Evolutionary conservation across 2,888 invertebrate genomes (phyloP).

Genomic region (Kuschelorhynchus macadamiae): DNA sequence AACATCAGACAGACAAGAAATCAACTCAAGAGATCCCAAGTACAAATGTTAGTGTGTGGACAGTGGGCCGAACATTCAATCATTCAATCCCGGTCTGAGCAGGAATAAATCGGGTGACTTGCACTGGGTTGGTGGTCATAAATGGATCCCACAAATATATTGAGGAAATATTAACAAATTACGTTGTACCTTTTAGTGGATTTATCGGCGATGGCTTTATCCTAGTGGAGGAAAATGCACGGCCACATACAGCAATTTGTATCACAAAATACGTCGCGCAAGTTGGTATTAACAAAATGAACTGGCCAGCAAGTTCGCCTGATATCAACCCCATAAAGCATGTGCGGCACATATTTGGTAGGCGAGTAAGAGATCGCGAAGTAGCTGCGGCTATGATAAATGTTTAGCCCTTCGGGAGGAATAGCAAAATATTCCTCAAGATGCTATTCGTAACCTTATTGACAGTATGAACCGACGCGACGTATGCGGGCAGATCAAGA

Average conservation of each 20-base stretch:
- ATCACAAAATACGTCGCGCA: neutral
- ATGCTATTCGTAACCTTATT: too few relatives aligned
- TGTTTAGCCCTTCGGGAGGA: too few relatives aligned
- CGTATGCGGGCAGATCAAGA: too few relatives aligned
- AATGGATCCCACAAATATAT: neutral
- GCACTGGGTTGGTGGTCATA: neutral
- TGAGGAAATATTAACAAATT: neutral
- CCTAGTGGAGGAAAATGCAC: neutral
- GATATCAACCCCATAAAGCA: constrained; percentile 1
- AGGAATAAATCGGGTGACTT: too few relatives aligned
- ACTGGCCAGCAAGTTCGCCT: constrained; percentile 8
- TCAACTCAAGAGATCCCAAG: neutral
- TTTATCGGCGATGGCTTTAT: neutral
- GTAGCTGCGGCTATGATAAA: too few relatives aligned
- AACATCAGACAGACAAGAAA: neutral
- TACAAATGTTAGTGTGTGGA: neutral
- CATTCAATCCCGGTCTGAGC: neutral
- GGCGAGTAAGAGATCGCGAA: too few relatives aligned
- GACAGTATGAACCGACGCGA: too few relatives aligned
- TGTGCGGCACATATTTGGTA: constrained; percentile 4
- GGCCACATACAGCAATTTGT: neutral
- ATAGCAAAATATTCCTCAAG: too few relatives aligned
- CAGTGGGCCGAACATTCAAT: neutral
- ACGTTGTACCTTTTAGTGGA: constrained; percentile 2
- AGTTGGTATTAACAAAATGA: constrained; percentile 4